phyloP scores from a whole-genome alignment of 2,113 vertebrate species.

The Ammospiza caudacuta region DNA sequence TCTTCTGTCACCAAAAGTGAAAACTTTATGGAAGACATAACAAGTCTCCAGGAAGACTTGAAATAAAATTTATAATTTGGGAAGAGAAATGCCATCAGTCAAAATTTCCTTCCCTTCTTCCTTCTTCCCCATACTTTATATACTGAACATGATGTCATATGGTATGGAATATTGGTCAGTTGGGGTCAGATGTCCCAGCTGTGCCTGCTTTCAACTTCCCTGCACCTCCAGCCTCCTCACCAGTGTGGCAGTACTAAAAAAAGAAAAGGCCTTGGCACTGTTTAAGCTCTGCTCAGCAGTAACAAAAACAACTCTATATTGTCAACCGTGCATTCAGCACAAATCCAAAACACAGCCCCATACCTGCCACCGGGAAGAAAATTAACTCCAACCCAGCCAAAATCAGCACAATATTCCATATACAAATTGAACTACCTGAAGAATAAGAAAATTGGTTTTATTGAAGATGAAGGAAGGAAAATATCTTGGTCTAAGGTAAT shows the following conservation, averaged over 20 bases:
- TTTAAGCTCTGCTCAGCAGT: neutral
- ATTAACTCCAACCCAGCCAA: neutral
- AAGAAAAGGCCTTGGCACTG: neutral
- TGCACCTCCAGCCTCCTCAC: neutral
- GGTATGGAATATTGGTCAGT: neutral
- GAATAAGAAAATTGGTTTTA: neutral
- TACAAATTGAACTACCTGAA: neutral
- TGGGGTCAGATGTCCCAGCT: neutral
- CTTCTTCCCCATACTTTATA: neutral
- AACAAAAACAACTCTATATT: neutral
- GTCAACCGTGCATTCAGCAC: neutral
- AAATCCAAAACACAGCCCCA: neutral
- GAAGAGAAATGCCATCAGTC: neutral
- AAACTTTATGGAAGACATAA: neutral
- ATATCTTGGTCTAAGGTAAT: neutral
- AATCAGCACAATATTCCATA: neutral
- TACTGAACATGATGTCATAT: neutral
- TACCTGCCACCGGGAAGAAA: neutral
- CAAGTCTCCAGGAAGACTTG: neutral
- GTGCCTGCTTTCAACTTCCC: neutral
- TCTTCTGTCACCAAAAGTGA: neutral
- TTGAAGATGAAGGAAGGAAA: neutral
- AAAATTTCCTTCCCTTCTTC: neutral
- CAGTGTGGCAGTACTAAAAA: neutral
- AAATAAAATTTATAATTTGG: neutral